These are phyloP conservation scores for Phenacoccus solenopsis DNA, from an alignment of 1,140 invertebrate species.

Conservation along the genomic window DNA sequence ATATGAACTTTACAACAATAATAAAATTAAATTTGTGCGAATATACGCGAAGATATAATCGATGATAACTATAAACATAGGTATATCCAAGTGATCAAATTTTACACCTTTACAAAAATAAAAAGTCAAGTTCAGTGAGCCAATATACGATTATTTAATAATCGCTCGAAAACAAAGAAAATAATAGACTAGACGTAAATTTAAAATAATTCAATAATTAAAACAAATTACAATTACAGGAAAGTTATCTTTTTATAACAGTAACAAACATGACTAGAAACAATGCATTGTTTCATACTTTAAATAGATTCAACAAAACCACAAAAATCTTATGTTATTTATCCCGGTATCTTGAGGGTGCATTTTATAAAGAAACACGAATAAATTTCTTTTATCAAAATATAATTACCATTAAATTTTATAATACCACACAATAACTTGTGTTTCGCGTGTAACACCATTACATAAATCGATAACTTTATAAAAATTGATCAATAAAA, in stretches of 20 bases:
- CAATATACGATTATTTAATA: background rate
- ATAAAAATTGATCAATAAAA: too few relatives aligned
- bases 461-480: too few relatives aligned
- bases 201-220: background rate
- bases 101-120: background rate
- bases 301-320: background rate
- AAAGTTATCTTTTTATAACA: background rate
- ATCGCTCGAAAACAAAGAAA: background rate
- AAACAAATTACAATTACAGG: background rate
- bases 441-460: too few relatives aligned
- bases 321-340: background rate
- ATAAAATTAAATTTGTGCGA: background rate
- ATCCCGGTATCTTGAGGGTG: too few relatives aligned
- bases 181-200: background rate
- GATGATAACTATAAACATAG: background rate
- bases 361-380: too few relatives aligned
- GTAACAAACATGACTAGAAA: slow-evolving; percentile 15
- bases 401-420: too few relatives aligned
- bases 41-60: background rate
- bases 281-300: background rate
- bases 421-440: too few relatives aligned
- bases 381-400: too few relatives aligned
- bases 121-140: background rate
- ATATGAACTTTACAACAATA: background rate
- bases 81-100: background rate